Evolutionary conservation across 2,797 vertebrate genomes (phyloP).

Genomic region (Hozukius guyotensis): DNA sequence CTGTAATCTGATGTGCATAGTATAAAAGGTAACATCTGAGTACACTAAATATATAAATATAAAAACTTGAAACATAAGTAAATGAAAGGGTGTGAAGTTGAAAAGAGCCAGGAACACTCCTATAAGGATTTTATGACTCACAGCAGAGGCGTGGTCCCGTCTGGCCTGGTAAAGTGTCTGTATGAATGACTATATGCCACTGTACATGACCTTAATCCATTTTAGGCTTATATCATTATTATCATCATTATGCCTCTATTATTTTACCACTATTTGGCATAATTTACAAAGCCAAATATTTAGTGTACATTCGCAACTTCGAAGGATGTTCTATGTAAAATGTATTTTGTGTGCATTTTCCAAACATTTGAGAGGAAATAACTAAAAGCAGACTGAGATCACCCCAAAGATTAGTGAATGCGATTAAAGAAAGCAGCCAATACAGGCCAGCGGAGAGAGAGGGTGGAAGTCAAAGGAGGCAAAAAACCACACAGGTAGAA

Average conservation of each 20-base stretch:
- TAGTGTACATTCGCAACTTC: not conserved
- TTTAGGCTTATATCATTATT: not conserved
- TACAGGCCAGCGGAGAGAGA: conserved; percentile 59
- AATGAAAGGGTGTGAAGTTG: not conserved
- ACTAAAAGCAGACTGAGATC: conserved; percentile 11
- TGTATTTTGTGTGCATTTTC: conserved; percentile 46
- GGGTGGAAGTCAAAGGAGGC: conserved; percentile 81
- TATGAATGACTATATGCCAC: not conserved
- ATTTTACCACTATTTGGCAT: not conserved
- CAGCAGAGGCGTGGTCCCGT: not conserved
- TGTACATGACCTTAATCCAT: not conserved
- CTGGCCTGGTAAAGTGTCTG: not conserved
- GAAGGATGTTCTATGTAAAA: not conserved
- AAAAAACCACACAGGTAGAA: conserved; percentile 46
- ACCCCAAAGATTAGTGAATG: conserved; percentile 10
- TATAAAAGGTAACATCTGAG: not conserved
- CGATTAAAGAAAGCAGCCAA: conserved; percentile 23
- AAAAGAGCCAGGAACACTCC: not conserved
- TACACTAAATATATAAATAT: not conserved
- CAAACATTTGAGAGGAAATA: conserved; percentile 61
- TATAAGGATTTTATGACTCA: conserved; percentile 28
- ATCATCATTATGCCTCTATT: not conserved
- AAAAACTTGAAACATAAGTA: not conserved
- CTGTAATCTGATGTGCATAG: not conserved
- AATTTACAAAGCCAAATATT: not conserved